Percentiles rank a stretch among this genome's conserved stretches.
These are phyloP conservation scores for Magallana ariakensis DNA, from an alignment of 1,140 invertebrate species.

Conservation along the genomic window DNA sequence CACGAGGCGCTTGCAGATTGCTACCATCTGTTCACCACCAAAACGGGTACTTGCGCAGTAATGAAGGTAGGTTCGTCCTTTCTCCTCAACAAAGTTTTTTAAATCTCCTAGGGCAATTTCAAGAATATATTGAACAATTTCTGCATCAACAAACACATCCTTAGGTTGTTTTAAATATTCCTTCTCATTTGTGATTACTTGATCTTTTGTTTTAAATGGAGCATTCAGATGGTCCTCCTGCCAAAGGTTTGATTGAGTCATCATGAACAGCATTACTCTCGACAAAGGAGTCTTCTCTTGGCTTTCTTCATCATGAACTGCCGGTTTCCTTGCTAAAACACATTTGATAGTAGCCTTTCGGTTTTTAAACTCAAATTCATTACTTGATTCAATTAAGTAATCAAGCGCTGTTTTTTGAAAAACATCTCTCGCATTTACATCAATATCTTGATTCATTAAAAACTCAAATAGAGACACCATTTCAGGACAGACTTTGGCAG, in stretches of 20 bases:
- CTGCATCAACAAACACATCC: background rate
- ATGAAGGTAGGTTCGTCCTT: background rate
- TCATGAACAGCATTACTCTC: background rate
- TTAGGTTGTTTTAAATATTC: background rate
- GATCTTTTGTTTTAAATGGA: background rate
- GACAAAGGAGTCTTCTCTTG: background rate
- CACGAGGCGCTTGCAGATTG: background rate
- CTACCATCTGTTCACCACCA: background rate
- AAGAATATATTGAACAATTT: background rate
- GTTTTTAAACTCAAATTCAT: background rate
- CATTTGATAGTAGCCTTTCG: background rate
- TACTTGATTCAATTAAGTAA: background rate
- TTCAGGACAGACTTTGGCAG: background rate
- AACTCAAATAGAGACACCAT: background rate
- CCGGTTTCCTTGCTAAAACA: background rate
- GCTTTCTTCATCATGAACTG: background rate
- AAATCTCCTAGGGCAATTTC: background rate
- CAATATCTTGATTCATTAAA: background rate
- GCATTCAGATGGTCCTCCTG: background rate
- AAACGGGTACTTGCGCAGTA: constrained; percentile 4
- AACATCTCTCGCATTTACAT: background rate
- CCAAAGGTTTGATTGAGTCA: background rate
- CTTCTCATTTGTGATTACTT: too few relatives aligned
- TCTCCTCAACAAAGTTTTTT: background rate
- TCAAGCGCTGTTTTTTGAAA: background rate